Percentiles rank a stretch among this genome's conserved stretches.
Conservation (phyloP, 37 sponge, comb jelly and placozoan species). For the Lycopodina hypogea region DNA sequence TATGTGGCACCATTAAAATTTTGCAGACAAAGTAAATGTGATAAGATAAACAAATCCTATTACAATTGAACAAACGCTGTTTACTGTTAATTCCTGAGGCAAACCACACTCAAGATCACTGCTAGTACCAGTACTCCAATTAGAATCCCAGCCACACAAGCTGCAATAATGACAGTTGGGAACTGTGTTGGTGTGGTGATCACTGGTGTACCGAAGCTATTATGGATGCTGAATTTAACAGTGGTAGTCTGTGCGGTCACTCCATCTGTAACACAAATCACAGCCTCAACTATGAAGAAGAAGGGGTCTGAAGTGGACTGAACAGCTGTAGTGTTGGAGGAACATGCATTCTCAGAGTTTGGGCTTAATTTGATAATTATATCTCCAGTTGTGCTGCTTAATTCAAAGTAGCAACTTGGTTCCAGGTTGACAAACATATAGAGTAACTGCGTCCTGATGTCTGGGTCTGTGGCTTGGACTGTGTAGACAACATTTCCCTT, state of each 20-base stretch:
- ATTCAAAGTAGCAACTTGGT: not conserved
- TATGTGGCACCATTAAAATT: no score
- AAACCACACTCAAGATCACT: conserved; percentile 1
- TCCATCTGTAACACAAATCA: conserved; percentile 8
- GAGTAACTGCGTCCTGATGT: conserved; percentile 32
- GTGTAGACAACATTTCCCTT: conserved; percentile 13
- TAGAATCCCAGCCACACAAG: conserved; percentile 9
- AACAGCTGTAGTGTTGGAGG: not conserved
- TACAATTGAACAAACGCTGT: no score
- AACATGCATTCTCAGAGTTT: not conserved
- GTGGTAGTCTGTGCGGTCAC: not conserved
- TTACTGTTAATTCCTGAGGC: no score
- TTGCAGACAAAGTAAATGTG: no score
- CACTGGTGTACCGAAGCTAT: not conserved
- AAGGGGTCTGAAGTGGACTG: conserved; percentile 1
- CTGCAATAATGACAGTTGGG: not conserved
- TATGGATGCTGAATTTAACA: not conserved
- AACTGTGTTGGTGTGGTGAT: not conserved
- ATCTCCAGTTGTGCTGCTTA: conserved; percentile 25
- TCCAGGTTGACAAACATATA: conserved; percentile 18
- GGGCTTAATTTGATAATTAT: conserved; percentile 13
- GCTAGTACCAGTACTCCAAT: not conserved
- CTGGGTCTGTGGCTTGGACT: conserved; percentile 44
- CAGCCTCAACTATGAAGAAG: not conserved
- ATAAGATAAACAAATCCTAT: no score